Evolutionary conservation across 2,888 invertebrate genomes (phyloP).

Genomic region (Nasonia oneida): DNA sequence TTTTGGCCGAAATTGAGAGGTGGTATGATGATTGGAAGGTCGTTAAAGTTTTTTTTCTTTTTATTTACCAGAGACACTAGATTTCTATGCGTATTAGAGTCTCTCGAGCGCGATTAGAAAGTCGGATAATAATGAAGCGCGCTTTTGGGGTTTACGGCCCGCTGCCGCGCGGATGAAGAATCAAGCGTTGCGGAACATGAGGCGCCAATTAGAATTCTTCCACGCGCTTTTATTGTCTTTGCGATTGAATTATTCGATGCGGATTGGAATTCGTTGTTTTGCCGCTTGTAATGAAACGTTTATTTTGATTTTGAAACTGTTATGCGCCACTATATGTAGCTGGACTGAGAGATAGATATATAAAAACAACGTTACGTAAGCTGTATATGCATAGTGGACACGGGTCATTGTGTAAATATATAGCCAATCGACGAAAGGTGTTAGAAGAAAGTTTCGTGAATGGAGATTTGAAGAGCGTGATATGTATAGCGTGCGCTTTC

Average conservation of each 20-base stretch:
- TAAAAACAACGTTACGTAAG: not conserved
- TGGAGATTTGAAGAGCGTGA: slow-evolving; percentile 18
- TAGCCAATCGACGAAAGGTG: slow-evolving; percentile 8
- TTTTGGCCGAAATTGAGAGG: not conserved
- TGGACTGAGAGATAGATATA: not conserved
- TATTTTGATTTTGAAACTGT: not conserved
- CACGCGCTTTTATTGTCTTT: not conserved
- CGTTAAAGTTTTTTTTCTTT: not conserved
- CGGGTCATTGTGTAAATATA: slow-evolving; percentile 36
- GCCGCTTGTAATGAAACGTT: not conserved
- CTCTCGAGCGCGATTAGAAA: slow-evolving; percentile 31
- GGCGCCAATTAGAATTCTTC: not conserved
- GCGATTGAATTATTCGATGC: not conserved
- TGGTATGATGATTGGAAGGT: not conserved
- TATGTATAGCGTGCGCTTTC: not conserved
- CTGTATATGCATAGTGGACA: not conserved
- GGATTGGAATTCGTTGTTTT: not conserved
- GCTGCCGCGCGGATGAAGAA: not conserved
- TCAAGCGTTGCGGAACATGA: not conserved
- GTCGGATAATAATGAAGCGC: not conserved
- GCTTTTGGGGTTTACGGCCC: not conserved
- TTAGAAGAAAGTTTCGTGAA: slow-evolving; percentile 41
- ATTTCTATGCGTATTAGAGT: not conserved
- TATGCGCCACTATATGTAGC: not conserved
- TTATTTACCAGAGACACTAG: not conserved